phyloP scores from a whole-genome alignment of 1,140 invertebrate genomes.

The Diprion similis region DNA sequence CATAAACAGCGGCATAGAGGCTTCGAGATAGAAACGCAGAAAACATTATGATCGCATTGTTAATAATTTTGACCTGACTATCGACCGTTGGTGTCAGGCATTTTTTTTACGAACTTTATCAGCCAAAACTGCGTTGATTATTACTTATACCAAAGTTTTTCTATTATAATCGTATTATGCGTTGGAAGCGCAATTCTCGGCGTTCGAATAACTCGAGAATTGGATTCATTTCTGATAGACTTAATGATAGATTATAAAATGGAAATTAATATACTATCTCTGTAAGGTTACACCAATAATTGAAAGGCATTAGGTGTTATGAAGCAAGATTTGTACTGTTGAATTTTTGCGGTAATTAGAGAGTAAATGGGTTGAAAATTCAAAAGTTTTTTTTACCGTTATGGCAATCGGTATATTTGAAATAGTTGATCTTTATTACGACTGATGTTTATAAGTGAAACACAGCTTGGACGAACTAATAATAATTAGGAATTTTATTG shows the following conservation, averaged over 20 bases:
- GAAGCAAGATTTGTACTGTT: no score
- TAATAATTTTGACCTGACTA: not conserved
- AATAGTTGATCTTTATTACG: not conserved
- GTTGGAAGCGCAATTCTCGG: not conserved
- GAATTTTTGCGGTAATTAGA: not conserved
- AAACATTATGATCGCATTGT: not conserved
- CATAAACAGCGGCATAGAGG: not conserved
- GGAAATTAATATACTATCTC: not conserved
- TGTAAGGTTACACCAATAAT: constrained; percentile 3
- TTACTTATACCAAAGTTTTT: not conserved
- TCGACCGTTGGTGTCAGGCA: not conserved
- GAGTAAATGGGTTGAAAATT: not conserved
- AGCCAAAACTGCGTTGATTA: not conserved
- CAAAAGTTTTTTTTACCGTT: not conserved
- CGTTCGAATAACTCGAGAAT: not conserved
- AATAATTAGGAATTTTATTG: not conserved
- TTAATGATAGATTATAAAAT: not conserved
- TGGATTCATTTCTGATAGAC: not conserved
- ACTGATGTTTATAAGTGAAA: not conserved
- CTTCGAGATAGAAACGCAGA: not conserved
- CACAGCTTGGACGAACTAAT: not conserved
- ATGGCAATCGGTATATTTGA: not conserved
- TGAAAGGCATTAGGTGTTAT: not conserved
- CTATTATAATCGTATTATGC: not conserved
- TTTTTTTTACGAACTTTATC: not conserved